These are phyloP conservation scores for Idaea dimidiata DNA, from an alignment of 2,888 invertebrate species.

Conservation along the genomic window DNA sequence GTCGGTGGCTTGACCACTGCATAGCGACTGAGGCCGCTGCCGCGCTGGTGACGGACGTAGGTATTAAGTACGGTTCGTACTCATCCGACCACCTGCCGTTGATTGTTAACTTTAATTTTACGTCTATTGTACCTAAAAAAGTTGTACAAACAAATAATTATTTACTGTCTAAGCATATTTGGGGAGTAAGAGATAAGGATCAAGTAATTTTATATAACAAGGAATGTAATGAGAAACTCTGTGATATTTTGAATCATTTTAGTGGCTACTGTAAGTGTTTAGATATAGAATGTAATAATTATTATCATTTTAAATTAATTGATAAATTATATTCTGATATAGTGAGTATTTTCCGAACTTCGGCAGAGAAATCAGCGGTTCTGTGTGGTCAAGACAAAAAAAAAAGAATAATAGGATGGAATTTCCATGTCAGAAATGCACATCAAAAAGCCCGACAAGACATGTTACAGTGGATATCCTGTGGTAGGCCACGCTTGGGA, in stretches of 20 bases:
- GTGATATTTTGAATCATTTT: slow-evolving; percentile 6
- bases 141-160: background rate
- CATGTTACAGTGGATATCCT: slow-evolving; percentile 10
- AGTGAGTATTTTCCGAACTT: background rate
- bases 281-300: background rate
- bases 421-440: slow-evolving; percentile 10
- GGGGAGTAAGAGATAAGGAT: slow-evolving; percentile 9
- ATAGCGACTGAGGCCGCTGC: slow-evolving; percentile 14
- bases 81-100: slow-evolving; percentile 23
- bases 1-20: slow-evolving; percentile 26
- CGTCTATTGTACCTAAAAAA: slow-evolving; percentile 7
- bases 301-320: background rate
- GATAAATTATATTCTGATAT: slow-evolving; percentile 1
- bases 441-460: slow-evolving; percentile 9
- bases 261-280: slow-evolving; percentile 8
- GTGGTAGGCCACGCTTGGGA: slow-evolving; percentile 16
- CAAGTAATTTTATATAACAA: slow-evolving; percentile 10
- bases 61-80: slow-evolving; percentile 14
- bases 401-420: slow-evolving; percentile 11
- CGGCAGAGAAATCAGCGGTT: background rate
- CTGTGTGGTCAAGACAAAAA: too few species aligned
- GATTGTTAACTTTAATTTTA: slow-evolving; percentile 15
- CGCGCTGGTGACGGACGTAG: background rate
- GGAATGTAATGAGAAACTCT: slow-evolving; percentile 3
- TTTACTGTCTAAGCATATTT: slow-evolving; percentile 5